phyloP scores from a whole-genome alignment of 2,888 invertebrate species.

The Scaptomyza flava region DNA sequence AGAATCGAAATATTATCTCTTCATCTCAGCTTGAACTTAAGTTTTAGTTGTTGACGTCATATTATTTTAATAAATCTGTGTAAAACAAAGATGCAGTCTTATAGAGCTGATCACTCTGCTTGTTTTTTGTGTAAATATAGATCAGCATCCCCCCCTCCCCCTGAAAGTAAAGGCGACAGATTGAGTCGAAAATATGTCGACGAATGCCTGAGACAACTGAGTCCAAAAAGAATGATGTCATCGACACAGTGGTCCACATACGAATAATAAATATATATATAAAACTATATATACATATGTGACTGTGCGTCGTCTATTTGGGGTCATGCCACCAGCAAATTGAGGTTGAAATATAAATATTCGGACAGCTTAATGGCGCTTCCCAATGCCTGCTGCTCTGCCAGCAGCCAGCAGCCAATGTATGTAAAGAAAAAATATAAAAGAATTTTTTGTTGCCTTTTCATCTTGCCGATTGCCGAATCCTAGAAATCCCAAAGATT shows the following conservation, averaged over 20 bases:
- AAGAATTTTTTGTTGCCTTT: slow-evolving; percentile 32
- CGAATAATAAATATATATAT: slow-evolving; percentile 8
- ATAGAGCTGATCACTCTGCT: slow-evolving; percentile 24
- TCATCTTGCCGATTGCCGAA: slow-evolving; percentile 26
- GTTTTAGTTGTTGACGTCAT: too few relatives aligned
- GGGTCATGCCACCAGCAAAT: slow-evolving; percentile 73
- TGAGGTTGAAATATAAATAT: slow-evolving; percentile 73
- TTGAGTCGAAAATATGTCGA: slow-evolving; percentile 59
- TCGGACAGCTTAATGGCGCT: slow-evolving; percentile 64
- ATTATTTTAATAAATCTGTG: background rate
- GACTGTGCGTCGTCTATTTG: slow-evolving; percentile 49
- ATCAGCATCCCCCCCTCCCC: slow-evolving; percentile 15
- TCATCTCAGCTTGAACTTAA: too few relatives aligned
- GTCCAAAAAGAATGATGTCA: slow-evolving; percentile 65
- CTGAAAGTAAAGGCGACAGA: slow-evolving; percentile 16
- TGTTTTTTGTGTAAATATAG: slow-evolving; percentile 62
- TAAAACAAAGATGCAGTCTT: background rate
- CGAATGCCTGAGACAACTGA: slow-evolving; percentile 7
- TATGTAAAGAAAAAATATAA: too few relatives aligned
- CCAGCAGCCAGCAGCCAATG: slow-evolving; percentile 14
- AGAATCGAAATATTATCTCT: background rate
- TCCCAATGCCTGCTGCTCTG: slow-evolving; percentile 14
- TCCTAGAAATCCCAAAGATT: slow-evolving; percentile 12
- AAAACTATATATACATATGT: slow-evolving; percentile 18
- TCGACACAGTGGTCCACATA: slow-evolving; percentile 68